Percentiles rank a stretch among this genome's conserved stretches.
Conservation (phyloP, 1,140 invertebrate genomes). For the Acyrthosiphon pisum region DNA sequence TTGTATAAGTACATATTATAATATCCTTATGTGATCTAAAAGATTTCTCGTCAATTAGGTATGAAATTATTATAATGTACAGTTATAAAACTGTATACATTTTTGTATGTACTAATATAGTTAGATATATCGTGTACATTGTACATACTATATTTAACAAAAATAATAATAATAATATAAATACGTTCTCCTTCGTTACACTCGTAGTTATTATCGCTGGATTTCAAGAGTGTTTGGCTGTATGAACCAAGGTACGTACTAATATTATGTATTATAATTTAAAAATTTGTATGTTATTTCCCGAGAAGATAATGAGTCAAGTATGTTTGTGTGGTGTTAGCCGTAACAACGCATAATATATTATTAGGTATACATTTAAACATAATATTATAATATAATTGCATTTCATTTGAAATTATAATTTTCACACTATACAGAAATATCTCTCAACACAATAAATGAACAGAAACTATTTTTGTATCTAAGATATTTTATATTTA, state of each 20-base stretch:
- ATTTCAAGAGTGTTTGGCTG: background rate
- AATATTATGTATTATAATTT: background rate
- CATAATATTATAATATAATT: background rate
- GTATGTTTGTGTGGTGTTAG: background rate
- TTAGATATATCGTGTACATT: background rate
- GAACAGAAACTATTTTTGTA: background rate
- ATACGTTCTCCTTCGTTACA: background rate
- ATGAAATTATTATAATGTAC: background rate
- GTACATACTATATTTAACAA: no score
- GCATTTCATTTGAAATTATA: background rate
- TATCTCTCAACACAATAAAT: no score
- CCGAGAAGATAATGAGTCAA: background rate
- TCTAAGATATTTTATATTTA: no score
- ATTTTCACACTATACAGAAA: background rate
- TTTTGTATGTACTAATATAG: background rate
- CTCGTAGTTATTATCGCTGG: background rate
- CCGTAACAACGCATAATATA: background rate
- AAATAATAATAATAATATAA: background rate
- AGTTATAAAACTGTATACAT: slow-evolving; percentile 3
- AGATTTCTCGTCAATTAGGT: background rate
- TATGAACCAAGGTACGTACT: background rate
- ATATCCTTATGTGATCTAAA: background rate
- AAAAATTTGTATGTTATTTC: background rate
- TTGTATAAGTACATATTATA: background rate
- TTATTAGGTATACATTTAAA: no score